These are phyloP conservation scores for Puffinus mauretanicus DNA, from an alignment of 2,113 vertebrate species.

Conservation along the genomic window DNA sequence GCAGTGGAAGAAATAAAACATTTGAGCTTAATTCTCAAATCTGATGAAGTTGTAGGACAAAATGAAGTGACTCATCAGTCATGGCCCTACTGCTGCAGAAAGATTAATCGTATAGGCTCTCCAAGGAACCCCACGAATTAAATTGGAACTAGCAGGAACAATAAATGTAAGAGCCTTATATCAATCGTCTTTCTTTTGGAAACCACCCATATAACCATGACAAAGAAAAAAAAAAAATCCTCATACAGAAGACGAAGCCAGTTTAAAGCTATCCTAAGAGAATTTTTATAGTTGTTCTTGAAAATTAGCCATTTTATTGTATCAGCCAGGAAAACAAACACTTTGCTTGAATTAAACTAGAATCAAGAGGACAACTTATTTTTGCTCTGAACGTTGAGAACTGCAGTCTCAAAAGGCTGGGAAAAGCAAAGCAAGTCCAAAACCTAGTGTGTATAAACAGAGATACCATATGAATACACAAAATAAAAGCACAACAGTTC, in stretches of 20 bases:
- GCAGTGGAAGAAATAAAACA: neutral
- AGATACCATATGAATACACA: slow-evolving; percentile 5
- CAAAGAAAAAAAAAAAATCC: neutral
- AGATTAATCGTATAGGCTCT: neutral
- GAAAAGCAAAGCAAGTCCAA: slow-evolving; percentile 38
- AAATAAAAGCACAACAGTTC: slow-evolving; percentile 21
- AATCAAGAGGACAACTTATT: neutral
- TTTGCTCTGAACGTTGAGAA: neutral
- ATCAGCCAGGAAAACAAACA: neutral
- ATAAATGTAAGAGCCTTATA: neutral
- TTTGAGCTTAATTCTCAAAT: neutral
- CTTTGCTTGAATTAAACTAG: neutral
- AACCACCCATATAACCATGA: neutral
- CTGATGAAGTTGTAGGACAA: neutral
- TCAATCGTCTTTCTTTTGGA: neutral
- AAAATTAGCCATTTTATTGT: neutral
- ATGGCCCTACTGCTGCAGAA: neutral
- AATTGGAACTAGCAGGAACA: neutral
- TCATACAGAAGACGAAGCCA: neutral
- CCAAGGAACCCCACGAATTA: neutral
- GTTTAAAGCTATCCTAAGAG: neutral
- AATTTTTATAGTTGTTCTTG: neutral
- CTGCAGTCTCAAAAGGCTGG: neutral
- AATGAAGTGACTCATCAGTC: neutral
- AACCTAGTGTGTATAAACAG: slow-evolving; percentile 16